phyloP scores from a whole-genome alignment of 1,140 invertebrate genomes.

The Adelges cooleyi region DNA sequence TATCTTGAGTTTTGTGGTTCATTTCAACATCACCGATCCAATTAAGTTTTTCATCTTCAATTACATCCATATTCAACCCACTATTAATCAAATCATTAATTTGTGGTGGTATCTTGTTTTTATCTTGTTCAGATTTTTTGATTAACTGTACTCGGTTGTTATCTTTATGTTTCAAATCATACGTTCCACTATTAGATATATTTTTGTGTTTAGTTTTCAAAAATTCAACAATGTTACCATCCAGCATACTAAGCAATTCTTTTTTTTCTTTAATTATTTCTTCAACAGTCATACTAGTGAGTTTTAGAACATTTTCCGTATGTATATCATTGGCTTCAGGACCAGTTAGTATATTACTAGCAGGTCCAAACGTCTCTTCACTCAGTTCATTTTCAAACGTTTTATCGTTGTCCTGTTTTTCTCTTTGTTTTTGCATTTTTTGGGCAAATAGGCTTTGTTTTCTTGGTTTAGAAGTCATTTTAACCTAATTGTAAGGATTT shows the following conservation, averaged over 20 bases:
- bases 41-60: constrained; percentile 71
- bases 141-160: not conserved
- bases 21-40: constrained; percentile 62
- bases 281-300: constrained; percentile 55
- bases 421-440: constrained; percentile 30
- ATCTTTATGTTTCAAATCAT: not conserved
- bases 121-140: not conserved
- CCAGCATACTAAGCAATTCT: constrained; percentile 50
- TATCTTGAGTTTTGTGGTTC: constrained; percentile 38
- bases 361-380: constrained; percentile 31
- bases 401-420: constrained; percentile 1
- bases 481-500: constrained; percentile 16
- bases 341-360: constrained; percentile 45
- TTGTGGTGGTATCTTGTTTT: not conserved
- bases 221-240: constrained; percentile 54
- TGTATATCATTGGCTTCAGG: constrained; percentile 53
- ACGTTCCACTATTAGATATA: not conserved
- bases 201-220: constrained; percentile 39
- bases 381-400: not conserved
- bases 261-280: constrained; percentile 65
- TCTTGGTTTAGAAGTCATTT: constrained; percentile 16
- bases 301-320: constrained; percentile 53
- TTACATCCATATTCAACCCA: constrained; percentile 68
- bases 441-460: constrained; percentile 34
- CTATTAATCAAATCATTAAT: constrained; percentile 47